Evolutionary conservation across 2,113 vertebrate species (phyloP).

Genomic region (Oreocharis arfaki): DNA sequence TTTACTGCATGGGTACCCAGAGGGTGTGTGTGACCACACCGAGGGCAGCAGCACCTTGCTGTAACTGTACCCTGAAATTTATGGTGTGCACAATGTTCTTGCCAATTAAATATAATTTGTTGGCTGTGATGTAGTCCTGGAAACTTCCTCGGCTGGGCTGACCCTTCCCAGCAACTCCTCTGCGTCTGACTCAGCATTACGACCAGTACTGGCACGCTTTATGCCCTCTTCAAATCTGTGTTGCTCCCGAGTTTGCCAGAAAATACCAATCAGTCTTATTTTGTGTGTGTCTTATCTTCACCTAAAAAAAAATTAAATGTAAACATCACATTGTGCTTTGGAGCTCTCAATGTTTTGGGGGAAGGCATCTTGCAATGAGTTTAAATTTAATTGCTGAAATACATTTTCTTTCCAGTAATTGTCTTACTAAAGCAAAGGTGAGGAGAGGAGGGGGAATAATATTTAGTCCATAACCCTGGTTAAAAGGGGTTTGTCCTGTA

Average conservation of each 20-base stretch:
- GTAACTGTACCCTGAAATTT: not conserved
- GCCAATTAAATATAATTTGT: not conserved
- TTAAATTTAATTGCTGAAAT: not conserved
- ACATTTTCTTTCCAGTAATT: not conserved
- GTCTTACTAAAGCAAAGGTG: not conserved
- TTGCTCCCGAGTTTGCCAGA: not conserved
- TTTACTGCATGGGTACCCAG: not conserved
- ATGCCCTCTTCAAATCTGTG: not conserved
- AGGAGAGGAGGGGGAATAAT: not conserved
- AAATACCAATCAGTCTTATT: not conserved
- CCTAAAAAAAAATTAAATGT: not conserved
- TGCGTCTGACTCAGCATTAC: not conserved
- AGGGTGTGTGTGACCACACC: rapidly evolving
- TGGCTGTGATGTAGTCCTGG: not conserved
- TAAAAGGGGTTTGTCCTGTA: not conserved
- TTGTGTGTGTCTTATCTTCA: not conserved
- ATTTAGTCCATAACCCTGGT: not conserved
- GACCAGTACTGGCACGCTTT: not conserved
- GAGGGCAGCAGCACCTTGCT: rapidly evolving
- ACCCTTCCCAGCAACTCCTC: not conserved
- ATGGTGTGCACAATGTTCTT: not conserved
- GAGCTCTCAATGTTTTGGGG: not conserved
- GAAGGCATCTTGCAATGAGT: not conserved
- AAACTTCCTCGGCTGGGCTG: not conserved
- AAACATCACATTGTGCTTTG: not conserved